Evolutionary conservation across 1,140 invertebrate species (phyloP), one percentile per base, ranked within the genome.

Genomic region (Solen grandis): DNA sequence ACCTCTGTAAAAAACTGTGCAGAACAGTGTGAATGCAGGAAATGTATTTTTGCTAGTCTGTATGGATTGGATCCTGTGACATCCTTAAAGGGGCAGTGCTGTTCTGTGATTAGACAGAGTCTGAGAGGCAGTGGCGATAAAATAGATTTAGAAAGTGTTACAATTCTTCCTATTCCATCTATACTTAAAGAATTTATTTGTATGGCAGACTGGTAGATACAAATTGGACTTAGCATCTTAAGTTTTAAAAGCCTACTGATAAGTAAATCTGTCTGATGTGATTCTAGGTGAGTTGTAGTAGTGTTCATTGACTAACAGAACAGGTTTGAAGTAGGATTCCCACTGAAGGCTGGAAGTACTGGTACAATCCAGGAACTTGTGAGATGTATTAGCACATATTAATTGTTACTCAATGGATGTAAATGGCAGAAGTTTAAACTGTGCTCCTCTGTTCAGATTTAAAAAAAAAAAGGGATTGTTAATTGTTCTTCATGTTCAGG

Each of bases 21-120:
- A 8, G 10, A 25, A 14, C 13, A 25, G 13, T 65, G 62, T 33
- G 14, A 33, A 5, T 65, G 62, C 35, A 25, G 62, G 22, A 13
- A 14, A 25, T 27, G 62, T 35, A 65, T 65, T 27, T 65, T 65
- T 35, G 35, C n/a, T 16, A 31, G 25, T 8, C 22, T 65, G 35
- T 31, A 35, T 31, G 62, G 31, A 14, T 14, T 14, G n/a, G 62
- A 65, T 33, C 14, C 16, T 5, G 31, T 65, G 5, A 27, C 62
- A 5, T 35, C 62, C 14, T 33, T 65, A 29, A 65, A 65, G 22
- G 62, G 62, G 10, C 33, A 31, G 62, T 65, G 62, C 35, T 65
- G 62, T 22, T 65, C 62, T 8, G 62, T 65, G 31, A 33, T 65
- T 14, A 65, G 62, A 35, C 62, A 65, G 33, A 25, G 35, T 65